Evolutionary conservation across 2,797 vertebrate species (phyloP).

Genomic region (Anolis apletophallus): DNA sequence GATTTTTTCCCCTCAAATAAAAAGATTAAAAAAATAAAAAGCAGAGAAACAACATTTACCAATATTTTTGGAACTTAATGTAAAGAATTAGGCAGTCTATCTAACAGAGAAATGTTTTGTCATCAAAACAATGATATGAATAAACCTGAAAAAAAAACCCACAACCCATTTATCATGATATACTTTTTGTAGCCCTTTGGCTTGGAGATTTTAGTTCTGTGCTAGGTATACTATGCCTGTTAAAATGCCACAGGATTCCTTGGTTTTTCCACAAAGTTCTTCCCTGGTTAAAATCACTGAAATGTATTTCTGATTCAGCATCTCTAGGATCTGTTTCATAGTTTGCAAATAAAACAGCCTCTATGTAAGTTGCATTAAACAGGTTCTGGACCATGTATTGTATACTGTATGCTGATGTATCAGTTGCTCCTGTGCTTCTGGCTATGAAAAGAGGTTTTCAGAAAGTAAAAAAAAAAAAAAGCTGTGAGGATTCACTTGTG

Average conservation of each 20-base stretch:
- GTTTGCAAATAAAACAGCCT: neutral
- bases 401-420: neutral
- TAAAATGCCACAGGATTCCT: neutral
- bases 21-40: too few species aligned
- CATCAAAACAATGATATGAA: too few species aligned
- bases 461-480: conserved; percentile 11
- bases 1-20: too few species aligned
- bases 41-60: too few species aligned
- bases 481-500: conserved; percentile 11
- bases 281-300: neutral
- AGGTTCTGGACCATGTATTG: neutral
- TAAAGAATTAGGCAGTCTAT: too few species aligned
- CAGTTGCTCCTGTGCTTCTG: neutral
- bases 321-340: neutral
- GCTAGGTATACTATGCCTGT: neutral
- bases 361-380: neutral
- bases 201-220: too few species aligned
- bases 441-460: neutral
- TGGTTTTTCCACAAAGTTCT: neutral
- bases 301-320: neutral
- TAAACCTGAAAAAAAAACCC: too few species aligned
- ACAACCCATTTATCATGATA: too few species aligned
- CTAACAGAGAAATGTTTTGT: too few species aligned
- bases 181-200: too few species aligned
- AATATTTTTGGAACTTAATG: too few species aligned